These are phyloP conservation scores for Cephalopterus ornatus DNA, from an alignment of 2,113 vertebrate species.

Conservation along the genomic window DNA sequence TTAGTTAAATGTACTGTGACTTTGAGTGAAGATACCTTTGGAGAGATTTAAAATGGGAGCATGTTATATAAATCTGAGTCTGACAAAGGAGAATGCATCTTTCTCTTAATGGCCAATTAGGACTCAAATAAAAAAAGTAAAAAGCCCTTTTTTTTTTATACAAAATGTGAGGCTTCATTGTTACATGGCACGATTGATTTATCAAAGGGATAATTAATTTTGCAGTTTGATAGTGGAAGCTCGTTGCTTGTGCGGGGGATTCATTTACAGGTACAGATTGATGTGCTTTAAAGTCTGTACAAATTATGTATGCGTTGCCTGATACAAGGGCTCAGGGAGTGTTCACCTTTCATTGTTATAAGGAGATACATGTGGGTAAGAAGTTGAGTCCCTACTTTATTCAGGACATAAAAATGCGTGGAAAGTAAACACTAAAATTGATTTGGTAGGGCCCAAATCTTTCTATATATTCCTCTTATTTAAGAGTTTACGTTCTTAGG, in stretches of 20 bases:
- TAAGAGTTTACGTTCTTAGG: background rate
- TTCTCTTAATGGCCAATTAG: constrained; percentile 32
- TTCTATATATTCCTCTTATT: fast-evolving
- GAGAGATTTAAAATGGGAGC: background rate
- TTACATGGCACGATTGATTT: background rate
- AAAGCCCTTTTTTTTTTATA: background rate
- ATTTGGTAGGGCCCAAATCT: background rate
- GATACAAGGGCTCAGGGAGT: background rate
- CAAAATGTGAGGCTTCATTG: background rate
- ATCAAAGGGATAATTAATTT: background rate
- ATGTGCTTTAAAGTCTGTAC: background rate
- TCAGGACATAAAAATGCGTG: background rate
- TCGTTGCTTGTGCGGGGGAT: background rate
- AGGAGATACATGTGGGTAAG: background rate
- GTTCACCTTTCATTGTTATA: background rate
- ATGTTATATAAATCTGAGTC: background rate
- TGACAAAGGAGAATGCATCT: background rate
- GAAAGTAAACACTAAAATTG: background rate
- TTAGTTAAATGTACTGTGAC: constrained; percentile 56
- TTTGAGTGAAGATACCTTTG: constrained; percentile 28
- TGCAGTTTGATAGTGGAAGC: background rate
- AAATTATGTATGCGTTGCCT: background rate
- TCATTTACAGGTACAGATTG: background rate
- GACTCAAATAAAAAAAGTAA: background rate
- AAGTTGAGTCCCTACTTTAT: background rate